Evolutionary conservation across 64 coral and sea anemone species (phyloP), one percentile per base, ranked within the genome.

Genomic region (Montipora foliosa): DNA sequence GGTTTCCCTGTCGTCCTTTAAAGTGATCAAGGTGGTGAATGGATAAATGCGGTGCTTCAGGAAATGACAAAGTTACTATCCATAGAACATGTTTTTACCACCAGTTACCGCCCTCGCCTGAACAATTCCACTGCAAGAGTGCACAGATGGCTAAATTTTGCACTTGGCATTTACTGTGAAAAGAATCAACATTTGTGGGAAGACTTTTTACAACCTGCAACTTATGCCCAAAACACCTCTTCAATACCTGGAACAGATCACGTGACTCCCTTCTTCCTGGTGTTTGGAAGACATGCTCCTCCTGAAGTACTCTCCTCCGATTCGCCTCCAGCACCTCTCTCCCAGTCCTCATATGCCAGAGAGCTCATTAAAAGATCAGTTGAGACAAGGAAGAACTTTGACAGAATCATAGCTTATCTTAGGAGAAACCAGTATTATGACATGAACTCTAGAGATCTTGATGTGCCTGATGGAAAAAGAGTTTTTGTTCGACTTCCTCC

Each of bases 141-240:
- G 3, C 89, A 91, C 29, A 47, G 89, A 16, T 81, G 79, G 89
- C 77, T 91, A 24, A 90, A 90, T 70, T 37, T 58, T 44, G 88
- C 75, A 17, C 49, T 90, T 44, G 76, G 76, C 10, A 79, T 90
- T 69, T 90, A 90, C 20, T 91, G 89, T 83, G 59, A 83, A 8
- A 72, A 91, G n/a, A 67, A 91, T 51, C 89, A 91, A 45, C 44
- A 80, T 21, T 44, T 60, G 20, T 74, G 89, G 89, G 60, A 91
- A 83, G 89, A 91, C 16, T 91, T 81, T 20, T 44, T 74, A 57
- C 78, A 91, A 49, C 79, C 89, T 53, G 78, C 89, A 91, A 91
- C 12, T 37, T 37, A 37, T 37, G 37, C 37, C 37, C 37, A 37
- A 1, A 37, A 37, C 37, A 37, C 37, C 37, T 37, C 37, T 37